Evolutionary conservation across 2,113 vertebrate genomes (phyloP), one percentile per base, ranked within the genome.

Genomic region (western clawed frog (Xenopus tropicalis)): DNA sequence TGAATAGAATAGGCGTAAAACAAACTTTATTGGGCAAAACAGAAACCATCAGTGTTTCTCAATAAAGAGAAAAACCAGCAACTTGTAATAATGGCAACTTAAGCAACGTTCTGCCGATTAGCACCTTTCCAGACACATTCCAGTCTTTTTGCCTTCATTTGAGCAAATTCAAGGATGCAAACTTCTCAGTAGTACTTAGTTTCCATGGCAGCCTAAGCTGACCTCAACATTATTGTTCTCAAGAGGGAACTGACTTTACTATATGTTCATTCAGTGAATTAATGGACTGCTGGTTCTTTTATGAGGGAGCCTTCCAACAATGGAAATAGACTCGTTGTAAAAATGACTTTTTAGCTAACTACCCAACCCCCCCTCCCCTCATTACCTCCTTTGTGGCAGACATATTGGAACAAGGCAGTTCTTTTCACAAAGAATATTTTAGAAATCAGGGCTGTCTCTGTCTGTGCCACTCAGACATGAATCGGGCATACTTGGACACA

Each of bases 201-300:
- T 90, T 83, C 91, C 90, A 91, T 90, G 88, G 89, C 83, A 90
- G 93, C 91, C 65, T 81, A 80, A 86, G 88, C 88, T 90, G 88
- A 91, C 90, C 90, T 87, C 88, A 83, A 87, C 87, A 88, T 90
- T 91, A 91, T 91, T 93, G 91, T 91, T 88, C 88, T 88, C 90
- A 78, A 87, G 90, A 90, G 88, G 86, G 87, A 86, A 88, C 90
- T 90, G 87, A 91, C 89, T 91, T 90, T 87, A 85, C 89, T 86
- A 86, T 89, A 88, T 91, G 88, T 92, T 92, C 91, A 92, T 92
- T 93, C 92, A 90, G 87, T 89, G 92, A 92, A 94, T 94, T 95
- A 94, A 95, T 94, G 88, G 92, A 95, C 91, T 93, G 88, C 89
- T 82, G 83, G 88, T 87, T 83, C 85, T 88, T 90, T 91, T 90